Evolutionary conservation across 2,797 vertebrate species (phyloP).

Genomic region (Rachycentron canadum): DNA sequence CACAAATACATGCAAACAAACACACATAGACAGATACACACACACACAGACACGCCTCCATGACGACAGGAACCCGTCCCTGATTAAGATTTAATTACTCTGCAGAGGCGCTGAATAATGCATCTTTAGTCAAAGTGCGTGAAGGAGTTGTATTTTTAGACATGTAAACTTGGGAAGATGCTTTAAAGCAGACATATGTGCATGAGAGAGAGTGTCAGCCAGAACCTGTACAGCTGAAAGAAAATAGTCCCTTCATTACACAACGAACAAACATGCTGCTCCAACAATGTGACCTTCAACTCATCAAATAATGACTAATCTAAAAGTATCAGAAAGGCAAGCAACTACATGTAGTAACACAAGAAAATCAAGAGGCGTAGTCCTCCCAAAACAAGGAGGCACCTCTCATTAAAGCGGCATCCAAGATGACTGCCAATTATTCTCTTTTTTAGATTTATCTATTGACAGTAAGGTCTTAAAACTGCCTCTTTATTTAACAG

Average conservation of each 20-base stretch:
- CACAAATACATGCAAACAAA: conserved; percentile 9
- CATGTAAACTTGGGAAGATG: conserved; percentile 68
- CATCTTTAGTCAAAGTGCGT: conserved; percentile 75
- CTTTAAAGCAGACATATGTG: conserved; percentile 56
- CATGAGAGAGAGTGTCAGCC: conserved; percentile 38
- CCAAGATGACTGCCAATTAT: background rate
- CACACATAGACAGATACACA: conserved; percentile 22
- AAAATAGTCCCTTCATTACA: background rate
- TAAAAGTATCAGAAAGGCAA: conserved; percentile 8
- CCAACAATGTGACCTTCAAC: conserved; percentile 2
- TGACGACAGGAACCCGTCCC: conserved; percentile 63
- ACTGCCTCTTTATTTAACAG: background rate
- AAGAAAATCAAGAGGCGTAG: background rate
- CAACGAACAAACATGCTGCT: background rate
- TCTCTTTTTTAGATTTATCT: background rate
- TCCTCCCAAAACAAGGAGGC: background rate
- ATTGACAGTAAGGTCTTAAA: background rate
- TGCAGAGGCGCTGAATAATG: conserved; percentile 83
- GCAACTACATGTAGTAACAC: background rate
- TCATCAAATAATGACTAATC: conserved; percentile 18
- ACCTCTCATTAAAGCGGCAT: background rate
- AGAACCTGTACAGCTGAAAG: background rate
- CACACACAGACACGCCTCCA: conserved; percentile 35
- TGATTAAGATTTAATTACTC: conserved; percentile 87
- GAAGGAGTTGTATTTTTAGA: conserved; percentile 81